Evolutionary conservation across 2,113 vertebrate genomes (phyloP).

Genomic region (Pelobates fuscus): DNA sequence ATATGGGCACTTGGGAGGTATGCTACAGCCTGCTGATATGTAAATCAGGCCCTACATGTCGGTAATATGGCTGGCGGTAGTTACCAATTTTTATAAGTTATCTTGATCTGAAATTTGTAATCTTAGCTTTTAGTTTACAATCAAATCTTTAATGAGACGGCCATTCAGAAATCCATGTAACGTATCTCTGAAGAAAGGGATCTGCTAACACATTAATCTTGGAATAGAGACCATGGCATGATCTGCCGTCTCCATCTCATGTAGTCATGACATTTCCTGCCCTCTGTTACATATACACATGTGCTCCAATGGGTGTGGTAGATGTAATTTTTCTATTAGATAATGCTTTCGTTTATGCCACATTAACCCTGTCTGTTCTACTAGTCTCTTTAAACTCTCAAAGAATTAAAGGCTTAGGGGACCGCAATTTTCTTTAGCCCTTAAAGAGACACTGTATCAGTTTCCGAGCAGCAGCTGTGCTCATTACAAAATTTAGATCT

Average conservation of each 20-base stretch:
- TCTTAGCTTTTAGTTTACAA: too few species aligned
- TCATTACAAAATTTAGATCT: constrained; percentile 40
- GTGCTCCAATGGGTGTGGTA: neutral
- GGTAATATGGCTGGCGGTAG: too few species aligned
- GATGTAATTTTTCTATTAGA: constrained; percentile 43
- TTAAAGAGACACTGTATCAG: constrained; percentile 51
- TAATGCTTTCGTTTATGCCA: constrained; percentile 38
- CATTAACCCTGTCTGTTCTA: constrained; percentile 45
- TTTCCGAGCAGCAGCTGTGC: constrained; percentile 43
- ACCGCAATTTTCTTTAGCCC: constrained; percentile 37
- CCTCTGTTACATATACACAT: constrained; percentile 1
- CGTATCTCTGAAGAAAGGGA: too few species aligned
- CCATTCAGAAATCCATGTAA: too few species aligned
- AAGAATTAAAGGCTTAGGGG: constrained; percentile 43
- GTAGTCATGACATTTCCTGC: neutral
- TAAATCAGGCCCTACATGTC: too few species aligned
- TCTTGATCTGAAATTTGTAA: too few species aligned
- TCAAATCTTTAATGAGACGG: too few species aligned
- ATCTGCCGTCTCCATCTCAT: neutral
- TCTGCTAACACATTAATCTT: neutral
- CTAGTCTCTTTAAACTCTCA: constrained; percentile 37
- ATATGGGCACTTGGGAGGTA: too few species aligned
- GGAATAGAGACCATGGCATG: neutral
- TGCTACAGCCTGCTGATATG: too few species aligned
- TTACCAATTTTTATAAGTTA: too few species aligned